A percentile compares a stretch with the other conserved stretches of the same genome.
These are phyloP conservation scores for Luidia sarsii DNA, from an alignment of 53 echinoderm and acorn worm genomes.

Conservation along the genomic window DNA sequence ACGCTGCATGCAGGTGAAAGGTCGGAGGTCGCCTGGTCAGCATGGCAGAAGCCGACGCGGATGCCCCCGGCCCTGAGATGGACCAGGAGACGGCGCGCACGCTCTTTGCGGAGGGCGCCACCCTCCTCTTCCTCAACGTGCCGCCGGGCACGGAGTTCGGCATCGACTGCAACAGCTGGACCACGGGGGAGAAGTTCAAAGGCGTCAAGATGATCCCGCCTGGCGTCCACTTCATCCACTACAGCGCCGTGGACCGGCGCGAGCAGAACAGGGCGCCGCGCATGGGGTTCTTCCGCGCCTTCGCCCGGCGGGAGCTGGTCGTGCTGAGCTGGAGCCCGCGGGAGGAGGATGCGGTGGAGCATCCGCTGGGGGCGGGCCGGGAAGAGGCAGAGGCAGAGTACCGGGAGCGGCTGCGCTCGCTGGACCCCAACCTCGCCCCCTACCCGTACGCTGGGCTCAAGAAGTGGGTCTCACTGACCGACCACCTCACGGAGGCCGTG, in stretches of 20 bases:
- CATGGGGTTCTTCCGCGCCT: constrained; percentile 87
- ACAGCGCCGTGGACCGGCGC: constrained; percentile 80
- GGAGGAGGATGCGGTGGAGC: constrained; percentile 71
- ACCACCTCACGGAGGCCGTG: constrained; percentile 68
- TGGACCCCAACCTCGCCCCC: constrained; percentile 75
- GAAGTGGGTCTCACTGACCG: constrained; percentile 90
- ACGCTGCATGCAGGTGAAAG: too few relatives aligned
- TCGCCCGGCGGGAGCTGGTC: constrained; percentile 73
- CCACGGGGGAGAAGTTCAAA: constrained; percentile 79
- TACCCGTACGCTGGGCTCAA: constrained; percentile 91
- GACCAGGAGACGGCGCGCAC: constrained; percentile 77
- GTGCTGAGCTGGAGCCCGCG: constrained; percentile 75
- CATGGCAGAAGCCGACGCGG: constrained; percentile 20
- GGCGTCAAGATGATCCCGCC: constrained; percentile 99
- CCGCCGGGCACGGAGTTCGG: constrained; percentile 96
- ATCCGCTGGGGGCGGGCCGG: constrained; percentile 47
- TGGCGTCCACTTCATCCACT: constrained; percentile 88
- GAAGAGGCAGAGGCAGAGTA: constrained; percentile 54
- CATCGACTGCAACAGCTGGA: constrained; percentile 97
- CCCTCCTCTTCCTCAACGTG: constrained; percentile 84
- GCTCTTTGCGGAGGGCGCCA: constrained; percentile 91
- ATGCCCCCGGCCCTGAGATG: constrained; percentile 68
- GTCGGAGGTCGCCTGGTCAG: too few relatives aligned
- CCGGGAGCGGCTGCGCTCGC: constrained; percentile 51
- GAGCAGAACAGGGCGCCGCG: constrained; percentile 68